Evolutionary conservation across 2,888 invertebrate genomes (phyloP).

Genomic region (Ormia ochracea): DNA sequence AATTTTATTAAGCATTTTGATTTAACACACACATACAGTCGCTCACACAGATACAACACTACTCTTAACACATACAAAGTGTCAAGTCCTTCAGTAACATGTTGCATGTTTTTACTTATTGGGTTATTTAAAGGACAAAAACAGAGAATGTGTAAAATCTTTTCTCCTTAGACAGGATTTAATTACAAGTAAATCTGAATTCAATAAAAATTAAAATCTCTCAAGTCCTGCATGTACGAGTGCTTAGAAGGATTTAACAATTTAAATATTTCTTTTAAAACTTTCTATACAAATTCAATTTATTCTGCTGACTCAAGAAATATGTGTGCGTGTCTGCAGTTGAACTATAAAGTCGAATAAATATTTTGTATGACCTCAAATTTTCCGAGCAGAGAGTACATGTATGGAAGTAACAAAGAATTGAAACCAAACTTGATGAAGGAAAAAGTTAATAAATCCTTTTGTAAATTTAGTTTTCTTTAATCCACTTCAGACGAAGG

Average conservation of each 20-base stretch:
- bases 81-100: background rate
- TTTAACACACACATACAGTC: background rate
- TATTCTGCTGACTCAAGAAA: background rate
- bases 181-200: slow-evolving; percentile 46
- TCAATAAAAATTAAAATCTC: slow-evolving; percentile 25
- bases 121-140: background rate
- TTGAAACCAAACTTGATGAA: background rate
- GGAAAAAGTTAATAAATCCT: background rate
- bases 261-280: background rate
- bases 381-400: background rate
- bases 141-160: background rate
- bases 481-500: background rate
- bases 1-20: background rate
- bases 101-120: slow-evolving; percentile 2
- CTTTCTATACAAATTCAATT: background rate
- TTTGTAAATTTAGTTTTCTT: background rate
- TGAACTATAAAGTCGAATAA: slow-evolving; percentile 27
- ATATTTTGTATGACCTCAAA: slow-evolving; percentile 29
- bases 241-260: background rate
- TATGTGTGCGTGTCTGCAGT: background rate
- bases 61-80: background rate
- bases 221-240: background rate
- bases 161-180: slow-evolving; percentile 12
- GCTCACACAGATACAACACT: background rate
- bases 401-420: background rate